A percentile compares a stretch with the other conserved stretches of the same genome.
Conservation (phyloP, 2,888 invertebrate species). For the Pharmacophagus antenor region DNA sequence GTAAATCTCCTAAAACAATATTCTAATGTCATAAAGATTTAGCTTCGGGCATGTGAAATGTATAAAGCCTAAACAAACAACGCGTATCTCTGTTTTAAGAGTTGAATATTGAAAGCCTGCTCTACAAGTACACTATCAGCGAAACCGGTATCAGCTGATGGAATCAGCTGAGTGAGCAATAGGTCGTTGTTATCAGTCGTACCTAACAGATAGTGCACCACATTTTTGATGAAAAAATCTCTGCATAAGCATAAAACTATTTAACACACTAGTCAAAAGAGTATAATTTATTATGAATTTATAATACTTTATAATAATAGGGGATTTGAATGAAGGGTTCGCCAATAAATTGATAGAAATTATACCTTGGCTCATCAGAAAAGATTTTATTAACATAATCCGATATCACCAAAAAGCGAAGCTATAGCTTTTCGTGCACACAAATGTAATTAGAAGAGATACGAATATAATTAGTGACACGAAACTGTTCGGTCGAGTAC, state of each 20-base stretch:
- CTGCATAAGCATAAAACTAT: neutral
- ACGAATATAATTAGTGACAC: too few species aligned
- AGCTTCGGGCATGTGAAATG: slow-evolving; percentile 1
- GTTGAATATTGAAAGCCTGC: slow-evolving; percentile 35
- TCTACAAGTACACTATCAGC: slow-evolving; percentile 35
- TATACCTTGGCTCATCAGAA: too few species aligned
- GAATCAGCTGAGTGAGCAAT: slow-evolving; percentile 35
- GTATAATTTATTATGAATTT: too few species aligned
- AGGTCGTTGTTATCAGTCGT: slow-evolving; percentile 19
- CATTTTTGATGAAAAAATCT: neutral
- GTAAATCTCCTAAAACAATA: neutral
- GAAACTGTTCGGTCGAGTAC: too few species aligned
- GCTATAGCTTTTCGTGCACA: too few species aligned
- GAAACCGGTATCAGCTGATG: slow-evolving; percentile 36
- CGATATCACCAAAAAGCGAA: too few species aligned
- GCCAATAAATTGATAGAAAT: too few species aligned
- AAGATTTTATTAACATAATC: too few species aligned
- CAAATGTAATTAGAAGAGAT: too few species aligned
- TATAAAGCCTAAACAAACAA: slow-evolving; percentile 26
- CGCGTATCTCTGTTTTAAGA: slow-evolving; percentile 32
- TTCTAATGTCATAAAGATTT: slow-evolving; percentile 3
- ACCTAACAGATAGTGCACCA: neutral
- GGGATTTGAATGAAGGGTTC: too few species aligned
- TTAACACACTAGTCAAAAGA: neutral
- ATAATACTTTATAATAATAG: too few species aligned